Evolutionary conservation across 2,888 invertebrate species (phyloP), one percentile per base, ranked within the genome.

Genomic region (Amphipyra berbera): DNA sequence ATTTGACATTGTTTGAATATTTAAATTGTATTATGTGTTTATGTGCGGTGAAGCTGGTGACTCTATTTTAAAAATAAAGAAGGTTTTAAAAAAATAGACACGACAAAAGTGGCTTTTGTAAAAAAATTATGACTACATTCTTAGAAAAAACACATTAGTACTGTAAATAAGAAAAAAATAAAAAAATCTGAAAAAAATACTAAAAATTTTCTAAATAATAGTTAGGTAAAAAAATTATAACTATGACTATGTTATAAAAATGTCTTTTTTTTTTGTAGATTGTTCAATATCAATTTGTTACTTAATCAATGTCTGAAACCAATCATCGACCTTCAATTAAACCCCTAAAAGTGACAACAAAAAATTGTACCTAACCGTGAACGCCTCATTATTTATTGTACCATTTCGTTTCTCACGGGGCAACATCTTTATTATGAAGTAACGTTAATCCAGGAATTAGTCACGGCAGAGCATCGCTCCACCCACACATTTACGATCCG

Each of bases 361-460:
- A 41, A 6, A 49, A 12, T n/a, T n/a, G 0, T 35, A 15, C 7
- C 6, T n/a, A 12, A 40, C 9, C 21, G 42, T 49, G 37, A 44
- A 42, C 5, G 13, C 6, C n/a, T 53, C 12, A 35, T 46, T 42
- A 47, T 41, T 53, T 13, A 30, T 21, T 6, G n/a, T 40, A 47
- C 37, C 37, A 40, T 30, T 40, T 10, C 40, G 21, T 54, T 87
- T 90, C 87, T 81, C 88, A 89, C 85, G 85, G 70, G 58, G 46
- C 67, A 41, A 49, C 52, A 76, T 82, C 67, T 74, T 73, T 76
- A 82, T 82, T 83, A 82, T 45, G 48, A 48, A 69, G 71, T 60
- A 68, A 69, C 63, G 77, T 76, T 84, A 80, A 81, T 84, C 84
- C 84, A 81, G 77, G 82, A 88, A 91, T 90, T 85, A 79, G 82